Evolutionary conservation across 2,797 vertebrate species (phyloP).

Genomic region (Apogon hyalosoma): DNA sequence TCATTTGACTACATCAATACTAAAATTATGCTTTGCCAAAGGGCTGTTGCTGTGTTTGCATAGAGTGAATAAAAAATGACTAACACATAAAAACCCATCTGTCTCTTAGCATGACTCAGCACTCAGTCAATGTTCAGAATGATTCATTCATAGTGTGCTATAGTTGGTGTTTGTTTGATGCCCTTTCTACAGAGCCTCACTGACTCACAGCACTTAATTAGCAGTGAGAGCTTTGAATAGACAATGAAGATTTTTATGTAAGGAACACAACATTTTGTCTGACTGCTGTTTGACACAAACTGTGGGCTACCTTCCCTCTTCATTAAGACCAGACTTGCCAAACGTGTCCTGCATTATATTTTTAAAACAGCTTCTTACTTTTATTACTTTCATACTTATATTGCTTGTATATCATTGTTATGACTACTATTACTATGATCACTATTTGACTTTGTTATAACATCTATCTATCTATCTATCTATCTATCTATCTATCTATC

Average conservation of each 20-base stretch:
- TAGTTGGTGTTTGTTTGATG: constrained; percentile 65
- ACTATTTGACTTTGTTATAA: too few relatives aligned
- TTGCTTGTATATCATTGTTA: too few relatives aligned
- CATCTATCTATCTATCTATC: too few relatives aligned
- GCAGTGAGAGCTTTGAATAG: constrained; percentile 47
- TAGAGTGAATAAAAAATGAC: constrained; percentile 63
- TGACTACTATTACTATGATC: too few relatives aligned
- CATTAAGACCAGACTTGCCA: constrained; percentile 31
- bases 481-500: too few relatives aligned
- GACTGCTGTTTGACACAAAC: constrained; percentile 38
- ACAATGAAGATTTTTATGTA: constrained; percentile 50
- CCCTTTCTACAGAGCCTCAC: constrained; percentile 51
- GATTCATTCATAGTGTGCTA: constrained; percentile 63
- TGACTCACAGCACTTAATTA: constrained; percentile 68
- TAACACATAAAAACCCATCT: constrained; percentile 57
- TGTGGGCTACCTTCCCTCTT: constrained; percentile 22
- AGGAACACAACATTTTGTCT: constrained; percentile 43
- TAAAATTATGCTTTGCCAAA: constrained; percentile 39
- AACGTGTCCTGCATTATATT: constrained; percentile 26
- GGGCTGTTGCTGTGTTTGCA: constrained; percentile 46
- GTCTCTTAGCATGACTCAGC: constrained; percentile 71
- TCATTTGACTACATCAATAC: constrained; percentile 30
- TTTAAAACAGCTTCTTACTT: constrained; percentile 5
- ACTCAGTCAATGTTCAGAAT: constrained; percentile 54
- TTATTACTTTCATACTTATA: too few relatives aligned